Base-by-base conservation (phyloP, 2,888 invertebrate genomes). In the Andrena dorsata region DNA sequence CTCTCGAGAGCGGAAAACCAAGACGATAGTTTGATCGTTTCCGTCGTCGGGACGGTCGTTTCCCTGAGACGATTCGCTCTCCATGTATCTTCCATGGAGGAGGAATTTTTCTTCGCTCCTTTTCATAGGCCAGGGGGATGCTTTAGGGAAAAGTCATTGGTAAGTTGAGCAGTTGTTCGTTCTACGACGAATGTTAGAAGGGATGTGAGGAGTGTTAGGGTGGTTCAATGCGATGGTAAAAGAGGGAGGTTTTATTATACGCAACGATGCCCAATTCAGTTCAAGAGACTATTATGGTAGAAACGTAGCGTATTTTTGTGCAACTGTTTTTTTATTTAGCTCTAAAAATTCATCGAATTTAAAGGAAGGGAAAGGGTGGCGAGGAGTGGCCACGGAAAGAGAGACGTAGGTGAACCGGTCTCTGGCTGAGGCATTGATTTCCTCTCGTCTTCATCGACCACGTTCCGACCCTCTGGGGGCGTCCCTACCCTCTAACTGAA, bases 371-470 rank as follows among this genome's bases (percentile, higher is more conserved):
- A 41, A 63, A 53, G 69, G 68, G 70, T 51, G 65, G 30, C 63
- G 76, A 80, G 80, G 68, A 87, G 80, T 69, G 70, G 80, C 64
- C 66, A 61, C 68, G 81, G 80, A 79, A 78, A 76, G 83, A 80
- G 82, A 83, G 81, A 82, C 78, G 83, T 88, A 88, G 87, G 88
- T 83, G 89, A 90, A 86, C 87, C 74, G 90, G 90, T 90, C 89
- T 89, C 90, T 88, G 91, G 90, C 89, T 74, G 89, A 90, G 89
- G 93, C 93, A 93, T 94, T 93, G 94, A 94, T 94, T 94, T 93
- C 93, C 92, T 92, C 93, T 93, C 93, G 91, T 92, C 92, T 92
- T 91, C 92, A 91, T 92, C 92, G 92, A 91, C 91, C 93, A 90
- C 91, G 90, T 91, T 90, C 88, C 89, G 76, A 88, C 89, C 89